A percentile compares a stretch with the other conserved stretches of the same genome.
These are phyloP conservation scores for Poeciliopsis retropinna DNA, from an alignment of 2,113 vertebrate species.

Conservation along the genomic window DNA sequence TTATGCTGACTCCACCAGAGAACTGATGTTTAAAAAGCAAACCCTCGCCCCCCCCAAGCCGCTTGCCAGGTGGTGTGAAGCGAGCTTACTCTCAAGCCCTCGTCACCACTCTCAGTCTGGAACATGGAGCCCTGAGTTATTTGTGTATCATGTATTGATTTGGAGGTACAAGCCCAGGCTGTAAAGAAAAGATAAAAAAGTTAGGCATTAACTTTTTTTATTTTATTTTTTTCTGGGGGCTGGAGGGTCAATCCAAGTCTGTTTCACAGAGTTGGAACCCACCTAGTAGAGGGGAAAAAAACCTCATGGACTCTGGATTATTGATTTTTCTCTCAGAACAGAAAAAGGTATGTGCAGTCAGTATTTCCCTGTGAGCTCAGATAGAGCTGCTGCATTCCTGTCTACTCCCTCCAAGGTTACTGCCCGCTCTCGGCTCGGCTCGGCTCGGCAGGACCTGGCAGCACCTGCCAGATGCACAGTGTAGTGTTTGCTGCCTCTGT, in stretches of 20 bases:
- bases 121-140: slow-evolving; percentile 77
- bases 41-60: not conserved
- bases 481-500: slow-evolving; percentile 48
- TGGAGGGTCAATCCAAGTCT: slow-evolving; percentile 69
- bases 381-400: slow-evolving; percentile 74
- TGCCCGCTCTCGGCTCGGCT: slow-evolving; percentile 37
- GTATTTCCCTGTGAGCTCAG: slow-evolving; percentile 68
- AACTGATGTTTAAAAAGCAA: slow-evolving; percentile 19
- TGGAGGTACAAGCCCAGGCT: slow-evolving; percentile 78
- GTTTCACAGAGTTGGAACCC: slow-evolving; percentile 75
- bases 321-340: slow-evolving; percentile 73
- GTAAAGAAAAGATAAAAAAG: slow-evolving; percentile 79
- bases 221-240: slow-evolving; percentile 44
- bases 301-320: slow-evolving; percentile 78
- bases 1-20: slow-evolving; percentile 21
- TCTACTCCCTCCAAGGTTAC: slow-evolving; percentile 80
- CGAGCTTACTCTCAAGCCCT: slow-evolving; percentile 61
- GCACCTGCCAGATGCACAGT: slow-evolving; percentile 75
- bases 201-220: slow-evolving; percentile 79
- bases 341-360: slow-evolving; percentile 62
- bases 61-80: slow-evolving; percentile 62
- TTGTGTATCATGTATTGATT: slow-evolving; percentile 81
- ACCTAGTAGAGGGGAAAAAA: slow-evolving; percentile 25
- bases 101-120: slow-evolving; percentile 52
- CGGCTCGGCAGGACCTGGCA: slow-evolving; percentile 43